Percentiles rank a stretch among this genome's conserved stretches.
These are phyloP conservation scores for Acanthosoma haemorrhoidale DNA, from an alignment of 2,888 invertebrate genomes.

Conservation along the genomic window DNA sequence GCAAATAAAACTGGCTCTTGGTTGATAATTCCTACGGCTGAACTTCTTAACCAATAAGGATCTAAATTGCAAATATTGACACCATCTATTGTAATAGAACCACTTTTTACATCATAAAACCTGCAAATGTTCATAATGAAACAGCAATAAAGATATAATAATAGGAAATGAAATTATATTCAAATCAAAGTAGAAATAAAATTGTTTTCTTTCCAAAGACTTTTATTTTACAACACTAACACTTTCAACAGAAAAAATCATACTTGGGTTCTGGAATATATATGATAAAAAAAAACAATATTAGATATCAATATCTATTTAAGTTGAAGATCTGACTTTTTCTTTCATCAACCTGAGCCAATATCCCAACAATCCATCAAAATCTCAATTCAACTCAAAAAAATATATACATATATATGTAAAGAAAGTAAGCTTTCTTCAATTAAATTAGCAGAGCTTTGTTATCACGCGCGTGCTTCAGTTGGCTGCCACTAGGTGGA, in stretches of 20 bases:
- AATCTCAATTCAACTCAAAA: too few species aligned
- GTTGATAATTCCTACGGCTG: slow-evolving; percentile 79
- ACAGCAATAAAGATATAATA: not conserved
- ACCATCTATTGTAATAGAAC: slow-evolving; percentile 70
- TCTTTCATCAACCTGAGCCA: too few species aligned
- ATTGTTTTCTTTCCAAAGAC: not conserved
- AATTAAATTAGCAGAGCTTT: too few species aligned
- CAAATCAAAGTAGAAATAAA: not conserved
- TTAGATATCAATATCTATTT: too few species aligned
- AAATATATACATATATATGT: too few species aligned
- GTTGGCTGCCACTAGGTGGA: too few species aligned
- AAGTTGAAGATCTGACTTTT: too few species aligned
- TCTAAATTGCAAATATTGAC: slow-evolving; percentile 64
- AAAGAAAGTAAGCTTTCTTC: too few species aligned
- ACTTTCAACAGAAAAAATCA: not conserved
- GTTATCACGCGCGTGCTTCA: too few species aligned
- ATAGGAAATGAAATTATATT: not conserved
- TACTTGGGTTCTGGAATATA: not conserved
- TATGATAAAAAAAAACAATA: slow-evolving; percentile 11
- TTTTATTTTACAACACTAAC: not conserved
- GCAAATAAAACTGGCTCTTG: slow-evolving; percentile 94
- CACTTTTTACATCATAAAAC: slow-evolving; percentile 74
- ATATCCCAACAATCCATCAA: too few species aligned
- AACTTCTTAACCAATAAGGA: slow-evolving; percentile 77
- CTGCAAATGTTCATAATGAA: slow-evolving; percentile 47